A percentile compares a stretch with the other conserved stretches of the same genome.
Evolutionary conservation across 2,888 invertebrate genomes (phyloP).

Genomic region (Eulithis prunata): DNA sequence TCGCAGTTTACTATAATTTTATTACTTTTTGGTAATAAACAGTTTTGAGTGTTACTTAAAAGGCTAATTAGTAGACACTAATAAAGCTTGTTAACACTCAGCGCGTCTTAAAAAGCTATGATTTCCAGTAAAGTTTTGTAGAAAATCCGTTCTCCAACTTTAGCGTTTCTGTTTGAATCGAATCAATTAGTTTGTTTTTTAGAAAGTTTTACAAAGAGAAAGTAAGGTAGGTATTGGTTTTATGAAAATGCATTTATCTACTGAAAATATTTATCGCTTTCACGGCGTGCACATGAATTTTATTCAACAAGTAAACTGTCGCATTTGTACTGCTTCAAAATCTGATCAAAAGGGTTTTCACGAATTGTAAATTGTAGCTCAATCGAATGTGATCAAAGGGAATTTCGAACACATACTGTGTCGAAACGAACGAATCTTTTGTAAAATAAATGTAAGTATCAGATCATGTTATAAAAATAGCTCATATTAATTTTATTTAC

Average conservation of each 20-base stretch:
- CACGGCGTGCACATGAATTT: background rate
- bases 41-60: conserved; percentile 5
- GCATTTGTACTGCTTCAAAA: background rate
- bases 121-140: conserved; percentile 4
- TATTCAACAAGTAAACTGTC: conserved; percentile 12
- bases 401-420: background rate
- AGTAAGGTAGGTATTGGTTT: conserved; percentile 9
- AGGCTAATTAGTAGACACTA: conserved; percentile 1
- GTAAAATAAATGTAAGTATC: background rate
- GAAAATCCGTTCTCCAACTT: conserved; percentile 4
- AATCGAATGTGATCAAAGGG: background rate
- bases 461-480: background rate
- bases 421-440: background rate
- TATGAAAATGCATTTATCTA: conserved; percentile 9
- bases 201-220: conserved; percentile 17
- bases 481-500: no score
- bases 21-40: conserved; percentile 16
- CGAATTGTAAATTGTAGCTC: conserved; percentile 1
- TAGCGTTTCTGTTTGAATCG: conserved; percentile 4
- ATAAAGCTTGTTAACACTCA: background rate
- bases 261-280: background rate
- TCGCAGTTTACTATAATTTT: background rate
- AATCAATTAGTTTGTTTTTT: background rate
- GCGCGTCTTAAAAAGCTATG: conserved; percentile 1
- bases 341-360: conserved; percentile 1